Evolutionary conservation across 2,113 vertebrate genomes (phyloP).

Genomic region (Emydura subglobosa): DNA sequence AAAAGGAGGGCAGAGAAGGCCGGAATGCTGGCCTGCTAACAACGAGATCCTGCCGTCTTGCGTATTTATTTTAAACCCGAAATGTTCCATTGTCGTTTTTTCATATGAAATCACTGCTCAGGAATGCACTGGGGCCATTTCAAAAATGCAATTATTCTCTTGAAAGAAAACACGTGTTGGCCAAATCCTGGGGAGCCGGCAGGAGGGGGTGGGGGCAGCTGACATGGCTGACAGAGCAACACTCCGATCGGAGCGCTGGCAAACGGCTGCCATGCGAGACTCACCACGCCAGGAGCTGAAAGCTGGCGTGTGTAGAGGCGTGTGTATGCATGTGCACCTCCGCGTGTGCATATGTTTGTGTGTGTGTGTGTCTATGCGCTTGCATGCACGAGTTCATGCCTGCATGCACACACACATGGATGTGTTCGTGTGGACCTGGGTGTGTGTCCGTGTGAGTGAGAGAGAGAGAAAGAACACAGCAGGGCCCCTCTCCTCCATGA

Average conservation of each 20-base stretch:
- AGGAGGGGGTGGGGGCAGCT: not conserved
- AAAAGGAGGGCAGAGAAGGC: not conserved
- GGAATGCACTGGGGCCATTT: constrained; percentile 1
- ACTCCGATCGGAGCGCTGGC: not conserved
- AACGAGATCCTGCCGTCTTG: not conserved
- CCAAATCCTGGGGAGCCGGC: not conserved
- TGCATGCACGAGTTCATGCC: no score
- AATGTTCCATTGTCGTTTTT: not conserved
- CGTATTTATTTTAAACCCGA: not conserved
- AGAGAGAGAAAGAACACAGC: not conserved
- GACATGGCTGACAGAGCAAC: not conserved
- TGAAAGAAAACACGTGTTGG: constrained; percentile 29
- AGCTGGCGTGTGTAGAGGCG: not conserved
- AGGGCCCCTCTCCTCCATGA: not conserved
- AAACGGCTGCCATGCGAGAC: not conserved
- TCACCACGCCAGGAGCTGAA: not conserved
- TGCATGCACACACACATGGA: no score
- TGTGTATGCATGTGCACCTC: not conserved
- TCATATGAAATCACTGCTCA: not conserved
- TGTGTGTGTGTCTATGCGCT: not conserved
- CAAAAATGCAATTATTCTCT: not conserved
- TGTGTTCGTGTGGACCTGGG: no score
- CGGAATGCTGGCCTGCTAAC: not conserved
- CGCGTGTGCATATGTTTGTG: no score
- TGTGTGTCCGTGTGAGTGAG: not conserved